A percentile compares a stretch with the other conserved stretches of the same genome.
These are phyloP conservation scores for Lithophane socia DNA, from an alignment of 2,888 invertebrate genomes.

Conservation along the genomic window DNA sequence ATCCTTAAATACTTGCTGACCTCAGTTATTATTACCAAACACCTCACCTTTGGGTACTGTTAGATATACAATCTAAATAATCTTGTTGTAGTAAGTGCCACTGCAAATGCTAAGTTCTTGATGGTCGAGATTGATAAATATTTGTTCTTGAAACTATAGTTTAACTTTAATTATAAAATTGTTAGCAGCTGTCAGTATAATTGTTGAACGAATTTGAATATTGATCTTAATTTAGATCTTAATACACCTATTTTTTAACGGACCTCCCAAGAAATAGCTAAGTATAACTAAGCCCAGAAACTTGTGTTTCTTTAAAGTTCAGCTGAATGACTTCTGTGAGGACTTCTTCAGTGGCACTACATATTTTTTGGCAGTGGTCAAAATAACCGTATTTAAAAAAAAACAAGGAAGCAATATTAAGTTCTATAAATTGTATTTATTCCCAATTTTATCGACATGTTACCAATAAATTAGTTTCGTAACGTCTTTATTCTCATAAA, in stretches of 20 bases:
- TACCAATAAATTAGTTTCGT: conserved; percentile 55
- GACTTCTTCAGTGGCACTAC: too few species aligned
- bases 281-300: background rate
- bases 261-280: conserved; percentile 19
- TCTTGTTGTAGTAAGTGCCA: conserved; percentile 39
- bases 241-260: conserved; percentile 9
- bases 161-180: conserved; percentile 56
- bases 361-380: background rate
- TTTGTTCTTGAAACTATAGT: conserved; percentile 58
- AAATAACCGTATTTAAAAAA: conserved; percentile 11
- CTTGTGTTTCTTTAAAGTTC: background rate
- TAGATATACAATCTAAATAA: conserved; percentile 62
- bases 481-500: conserved; percentile 73
- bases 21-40: conserved; percentile 45
- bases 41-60: conserved; percentile 39
- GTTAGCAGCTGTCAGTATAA: conserved; percentile 48
- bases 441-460: conserved; percentile 26
- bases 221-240: conserved; percentile 52
- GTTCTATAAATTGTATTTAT: conserved; percentile 28
- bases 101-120: conserved; percentile 43
- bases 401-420: background rate
- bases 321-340: background rate
- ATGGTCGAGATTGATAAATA: conserved; percentile 66
- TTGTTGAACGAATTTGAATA: conserved; percentile 47
- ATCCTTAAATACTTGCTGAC: conserved; percentile 42